Percentiles rank a stretch among this genome's conserved stretches.
These are phyloP conservation scores for Mionectes olivaceus DNA, from an alignment of 2,797 vertebrate genomes.

Conservation along the genomic window DNA sequence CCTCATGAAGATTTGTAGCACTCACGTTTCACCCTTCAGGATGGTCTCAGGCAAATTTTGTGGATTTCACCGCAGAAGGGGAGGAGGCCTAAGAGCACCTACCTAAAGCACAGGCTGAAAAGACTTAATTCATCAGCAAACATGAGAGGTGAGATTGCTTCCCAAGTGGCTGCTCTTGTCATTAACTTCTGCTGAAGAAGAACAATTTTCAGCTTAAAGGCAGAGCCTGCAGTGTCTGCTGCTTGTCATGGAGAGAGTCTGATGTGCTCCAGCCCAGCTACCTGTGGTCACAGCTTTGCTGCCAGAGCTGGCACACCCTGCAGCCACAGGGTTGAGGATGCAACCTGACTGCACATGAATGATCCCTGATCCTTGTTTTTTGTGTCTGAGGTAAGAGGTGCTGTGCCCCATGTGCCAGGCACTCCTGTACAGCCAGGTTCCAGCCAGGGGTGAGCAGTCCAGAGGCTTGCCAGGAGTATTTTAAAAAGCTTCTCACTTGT, in stretches of 20 bases:
- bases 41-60: not conserved
- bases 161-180: not conserved
- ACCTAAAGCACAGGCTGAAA: not conserved
- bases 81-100: not conserved
- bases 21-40: not conserved
- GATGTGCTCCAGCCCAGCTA: not conserved
- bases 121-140: not conserved
- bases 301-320: not conserved
- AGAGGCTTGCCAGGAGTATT: not conserved
- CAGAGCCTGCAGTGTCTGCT: not conserved
- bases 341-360: not conserved
- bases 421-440: not conserved
- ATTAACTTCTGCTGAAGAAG: not conserved
- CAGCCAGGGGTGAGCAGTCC: not conserved
- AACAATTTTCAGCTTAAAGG: not conserved
- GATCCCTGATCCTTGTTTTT: not conserved
- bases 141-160: not conserved
- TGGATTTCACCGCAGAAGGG: not conserved
- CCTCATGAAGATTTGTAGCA: not conserved
- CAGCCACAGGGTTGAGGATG: accelerated
- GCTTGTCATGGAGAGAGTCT: not conserved
- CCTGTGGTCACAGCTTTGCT: not conserved
- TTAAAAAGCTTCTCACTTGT: not conserved
- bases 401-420: not conserved
- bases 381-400: not conserved